Percentiles rank a stretch among this genome's conserved stretches.
phyloP scores from a whole-genome alignment of 2,113 vertebrate genomes.

The Centropus unirufus region DNA sequence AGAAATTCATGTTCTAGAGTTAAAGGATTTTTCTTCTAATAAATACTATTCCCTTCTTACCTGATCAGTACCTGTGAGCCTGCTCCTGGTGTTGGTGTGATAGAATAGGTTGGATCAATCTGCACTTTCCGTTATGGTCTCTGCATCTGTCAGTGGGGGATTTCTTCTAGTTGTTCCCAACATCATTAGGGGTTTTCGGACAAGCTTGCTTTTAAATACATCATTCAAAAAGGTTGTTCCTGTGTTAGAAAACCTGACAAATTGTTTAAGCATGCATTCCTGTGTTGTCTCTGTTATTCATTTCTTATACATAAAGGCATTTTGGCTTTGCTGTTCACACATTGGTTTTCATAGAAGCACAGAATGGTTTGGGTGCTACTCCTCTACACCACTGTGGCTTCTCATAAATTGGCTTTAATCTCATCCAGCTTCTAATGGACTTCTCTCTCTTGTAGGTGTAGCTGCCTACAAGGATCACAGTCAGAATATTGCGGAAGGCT shows the following conservation, averaged over 20 bases:
- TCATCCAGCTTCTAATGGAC: not conserved
- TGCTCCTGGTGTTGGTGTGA: not conserved
- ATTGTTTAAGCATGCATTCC: not conserved
- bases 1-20: not conserved
- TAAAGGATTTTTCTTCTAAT: not conserved
- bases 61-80: not conserved
- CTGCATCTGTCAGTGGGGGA: not conserved
- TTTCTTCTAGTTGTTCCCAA: not conserved
- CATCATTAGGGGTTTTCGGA: not conserved
- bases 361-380: not conserved
- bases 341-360: not conserved
- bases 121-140: not conserved
- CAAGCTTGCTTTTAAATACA: not conserved
- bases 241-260: not conserved
- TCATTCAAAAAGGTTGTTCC: not conserved
- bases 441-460: slow-evolving; percentile 65
- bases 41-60: not conserved
- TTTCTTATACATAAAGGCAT: not conserved
- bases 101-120: not conserved
- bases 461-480: slow-evolving; percentile 75
- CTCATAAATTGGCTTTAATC: not conserved
- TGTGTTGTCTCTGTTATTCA: fast-evolving
- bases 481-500: slow-evolving; percentile 59
- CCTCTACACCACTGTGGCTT: not conserved
- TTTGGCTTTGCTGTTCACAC: not conserved